Evolutionary conservation across 2,113 vertebrate genomes (phyloP), one percentile per base, ranked within the genome.

Genomic region (Elephantulus edwardii): DNA sequence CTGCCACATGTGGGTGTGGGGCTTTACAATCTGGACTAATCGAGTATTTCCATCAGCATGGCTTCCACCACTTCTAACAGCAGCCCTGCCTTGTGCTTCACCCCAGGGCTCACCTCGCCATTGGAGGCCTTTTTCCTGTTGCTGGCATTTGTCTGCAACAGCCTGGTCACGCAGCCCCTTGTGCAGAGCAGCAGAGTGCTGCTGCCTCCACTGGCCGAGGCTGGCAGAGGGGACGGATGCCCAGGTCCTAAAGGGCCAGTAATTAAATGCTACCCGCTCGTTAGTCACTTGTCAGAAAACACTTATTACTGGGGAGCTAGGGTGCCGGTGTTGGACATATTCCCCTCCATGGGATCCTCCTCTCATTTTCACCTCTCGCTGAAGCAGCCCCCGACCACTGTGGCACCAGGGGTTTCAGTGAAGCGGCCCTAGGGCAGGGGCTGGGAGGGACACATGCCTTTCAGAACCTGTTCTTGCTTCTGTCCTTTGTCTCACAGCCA

Each of bases 211-310:
- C 56, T 0, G 58, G 90, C 86, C 75, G 5, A 9, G 62, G 71
- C 78, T 76, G 81, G 90, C 92, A 81, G 81, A 48, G 46, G 68
- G 82, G 90, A 56, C 0, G 56, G 70, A 33, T 22, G 44, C 84
- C n/a, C 24, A 2, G 35, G 28, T 50, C 90, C 58, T 46, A 38
- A 89, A 4, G 72, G 64, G 83, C 54, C 77, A 20, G 91, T 92
- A 88, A 95, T 93, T 86, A 84, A 60, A 38, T 92, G 56, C 80
- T 74, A 24, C 72, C 84, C 40, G 30, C 60, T 17, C 17, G 28
- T 62, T 26, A 60, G 71, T 54, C 89, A 77, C 78, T 82, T 85
- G 70, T 79, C 83, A 88, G 60, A 92, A 94, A 90, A 75, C 91
- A 52, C 83, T 76, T 91, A 77, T 88, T 90, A 66, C n/a, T 14